Evolutionary conservation across 1,140 invertebrate species (phyloP).

Genomic region (Formica exsecta): DNA sequence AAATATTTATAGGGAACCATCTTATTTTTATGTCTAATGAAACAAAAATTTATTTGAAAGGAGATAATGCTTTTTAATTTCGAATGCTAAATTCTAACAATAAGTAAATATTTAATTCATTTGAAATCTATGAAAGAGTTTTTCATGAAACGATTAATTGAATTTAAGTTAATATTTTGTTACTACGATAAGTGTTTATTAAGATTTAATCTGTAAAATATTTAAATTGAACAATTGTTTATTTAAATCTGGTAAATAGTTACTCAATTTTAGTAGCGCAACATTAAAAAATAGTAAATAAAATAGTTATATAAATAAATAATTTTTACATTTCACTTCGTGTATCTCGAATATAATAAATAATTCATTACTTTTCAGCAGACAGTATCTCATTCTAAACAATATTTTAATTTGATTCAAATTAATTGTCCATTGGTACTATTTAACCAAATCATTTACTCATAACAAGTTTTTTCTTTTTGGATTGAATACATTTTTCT

Average conservation of each 20-base stretch:
- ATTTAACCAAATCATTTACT: too few relatives aligned
- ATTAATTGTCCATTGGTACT: not conserved
- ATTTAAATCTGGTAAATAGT: not conserved
- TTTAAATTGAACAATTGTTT: not conserved
- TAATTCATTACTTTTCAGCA: not conserved
- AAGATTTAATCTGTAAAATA: slow-evolving; percentile 17
- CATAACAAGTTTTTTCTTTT: too few relatives aligned
- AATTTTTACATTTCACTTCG: not conserved
- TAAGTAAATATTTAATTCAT: not conserved
- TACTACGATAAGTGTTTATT: not conserved
- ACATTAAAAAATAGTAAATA: not conserved
- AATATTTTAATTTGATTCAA: slow-evolving; percentile 17
- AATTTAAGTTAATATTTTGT: not conserved
- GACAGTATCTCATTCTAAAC: not conserved
- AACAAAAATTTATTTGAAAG: slow-evolving; percentile 11
- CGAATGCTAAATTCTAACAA: not conserved
- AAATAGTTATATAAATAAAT: not conserved
- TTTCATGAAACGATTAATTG: slow-evolving; percentile 10
- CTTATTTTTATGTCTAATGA: not conserved
- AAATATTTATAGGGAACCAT: too few relatives aligned
- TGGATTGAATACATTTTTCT: too few relatives aligned
- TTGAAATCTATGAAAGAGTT: not conserved
- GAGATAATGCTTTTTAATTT: not conserved
- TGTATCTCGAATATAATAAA: not conserved
- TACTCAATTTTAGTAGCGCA: not conserved